Evolutionary conservation across 2,113 vertebrate genomes (phyloP), one percentile per base, ranked within the genome.

Genomic region (Hoplias malabaricus): DNA sequence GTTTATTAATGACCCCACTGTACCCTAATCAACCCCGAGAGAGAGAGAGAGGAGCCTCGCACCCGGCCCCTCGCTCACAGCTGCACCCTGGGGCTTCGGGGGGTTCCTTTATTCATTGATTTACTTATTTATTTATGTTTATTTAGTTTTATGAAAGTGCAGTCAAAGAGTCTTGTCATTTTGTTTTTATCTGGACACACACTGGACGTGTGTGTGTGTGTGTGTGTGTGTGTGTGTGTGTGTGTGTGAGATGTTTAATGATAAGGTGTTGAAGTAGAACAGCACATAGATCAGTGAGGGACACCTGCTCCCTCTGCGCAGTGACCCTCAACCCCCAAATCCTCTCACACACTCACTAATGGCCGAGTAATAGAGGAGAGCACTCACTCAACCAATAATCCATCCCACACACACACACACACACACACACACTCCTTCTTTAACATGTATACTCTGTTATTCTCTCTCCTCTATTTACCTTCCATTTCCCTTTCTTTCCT

Each of bases 241-340:
- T 66, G 77, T 29, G 83, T 77, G 56, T 69, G 71, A 56, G 65
- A 72, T 67, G 57, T 85, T 83, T 77, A 78, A 69, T 86, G 87
- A 87, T 79, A 77, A 90, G 86, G 88, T 89, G 89, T 87, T 85
- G 89, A 89, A 88, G 89, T 88, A 85, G 86, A 90, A 86, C 87
- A 80, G 61, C 80, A 77, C 54, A 85, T 78, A 85, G 80, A 88
- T 87, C 85, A 87, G 75, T 62, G n/a, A 73, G 66, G 86, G 85
- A 89, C 87, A 88, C 87, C 88, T 87, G 87, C 73, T 79, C 77
- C 74, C 74, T 75, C 21, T 84, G 71, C n/a, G 80, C 75, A 83
- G 65, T 86, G 84, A 89, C 87, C 88, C 86, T 6, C 81, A 89
- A 85, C 83, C 62, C 21, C 59, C 75, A 80, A 83, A 89, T 88